A percentile compares a stretch with the other conserved stretches of the same genome.
Evolutionary conservation across 2,113 vertebrate species (phyloP).

Genomic region (Dromaius novaehollandiae): DNA sequence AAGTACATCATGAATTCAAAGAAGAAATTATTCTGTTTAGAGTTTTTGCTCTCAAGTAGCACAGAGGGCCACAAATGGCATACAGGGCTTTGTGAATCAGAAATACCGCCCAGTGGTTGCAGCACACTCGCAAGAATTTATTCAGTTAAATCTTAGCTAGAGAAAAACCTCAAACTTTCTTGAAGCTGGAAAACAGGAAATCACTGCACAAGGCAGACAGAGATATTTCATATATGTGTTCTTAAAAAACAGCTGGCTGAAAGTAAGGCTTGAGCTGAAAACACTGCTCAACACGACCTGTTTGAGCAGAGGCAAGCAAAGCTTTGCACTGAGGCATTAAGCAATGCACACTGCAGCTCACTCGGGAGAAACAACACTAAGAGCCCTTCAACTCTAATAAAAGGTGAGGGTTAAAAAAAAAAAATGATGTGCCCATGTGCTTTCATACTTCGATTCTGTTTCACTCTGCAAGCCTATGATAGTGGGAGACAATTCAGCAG

Average conservation of each 20-base stretch:
- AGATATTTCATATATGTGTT: background rate
- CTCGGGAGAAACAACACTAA: background rate
- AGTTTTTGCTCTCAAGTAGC: background rate
- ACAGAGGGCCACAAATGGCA: background rate
- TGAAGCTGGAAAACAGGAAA: background rate
- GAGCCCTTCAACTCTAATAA: background rate
- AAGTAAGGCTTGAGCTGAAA: background rate
- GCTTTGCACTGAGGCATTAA: background rate
- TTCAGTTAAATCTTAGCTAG: background rate
- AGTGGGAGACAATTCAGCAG: fast-evolving
- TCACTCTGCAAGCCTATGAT: background rate
- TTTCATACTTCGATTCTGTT: background rate
- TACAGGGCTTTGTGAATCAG: background rate
- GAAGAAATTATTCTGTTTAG: background rate
- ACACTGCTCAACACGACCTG: background rate
- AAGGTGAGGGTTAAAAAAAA: background rate
- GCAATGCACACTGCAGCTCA: fast-evolving
- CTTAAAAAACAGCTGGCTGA: background rate
- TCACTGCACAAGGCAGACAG: background rate
- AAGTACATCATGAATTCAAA: background rate
- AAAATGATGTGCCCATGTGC: too few relatives aligned
- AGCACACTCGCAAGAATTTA: background rate
- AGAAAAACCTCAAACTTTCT: background rate
- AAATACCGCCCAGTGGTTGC: background rate
- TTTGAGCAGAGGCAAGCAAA: background rate